Evolutionary conservation across 2,797 vertebrate species (phyloP).

Genomic region (Chelidonichthys spinosus): DNA sequence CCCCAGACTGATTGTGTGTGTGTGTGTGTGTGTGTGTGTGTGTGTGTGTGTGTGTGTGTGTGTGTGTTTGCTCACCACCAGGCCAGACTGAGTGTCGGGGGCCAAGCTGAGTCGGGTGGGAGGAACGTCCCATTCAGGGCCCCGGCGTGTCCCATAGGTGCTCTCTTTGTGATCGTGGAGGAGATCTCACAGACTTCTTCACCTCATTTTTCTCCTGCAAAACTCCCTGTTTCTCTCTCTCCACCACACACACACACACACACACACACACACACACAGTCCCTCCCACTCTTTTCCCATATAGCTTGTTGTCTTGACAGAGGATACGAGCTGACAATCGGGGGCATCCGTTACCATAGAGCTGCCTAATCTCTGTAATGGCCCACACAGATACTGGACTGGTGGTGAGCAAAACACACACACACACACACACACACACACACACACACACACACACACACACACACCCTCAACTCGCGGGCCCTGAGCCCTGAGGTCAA

Average conservation of each 20-base stretch:
- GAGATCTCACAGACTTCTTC: neutral
- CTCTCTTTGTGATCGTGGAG: neutral
- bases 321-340: slow-evolving; percentile 86
- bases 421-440: slow-evolving; percentile 19
- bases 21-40: no score
- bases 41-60: no score
- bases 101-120: slow-evolving; percentile 61
- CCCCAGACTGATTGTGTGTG: no score
- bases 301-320: slow-evolving; percentile 81
- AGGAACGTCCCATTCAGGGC: neutral
- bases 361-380: slow-evolving; percentile 92
- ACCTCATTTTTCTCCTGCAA: slow-evolving; percentile 17
- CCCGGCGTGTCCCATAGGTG: neutral
- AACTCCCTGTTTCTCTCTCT: slow-evolving; percentile 25
- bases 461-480: slow-evolving; percentile 48
- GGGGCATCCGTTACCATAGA: slow-evolving; percentile 86
- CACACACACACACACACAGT: slow-evolving; percentile 26
- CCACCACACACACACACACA: slow-evolving; percentile 18
- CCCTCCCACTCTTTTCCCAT: slow-evolving; percentile 69
- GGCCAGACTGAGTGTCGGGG: slow-evolving; percentile 64
- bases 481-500: slow-evolving; percentile 70
- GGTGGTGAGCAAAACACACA: slow-evolving; percentile 75
- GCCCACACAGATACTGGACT: slow-evolving; percentile 83
- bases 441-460: no score
- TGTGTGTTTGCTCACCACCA: no score